Evolutionary conservation across 2,888 invertebrate genomes (phyloP).

Genomic region (Elaeidobius kamerunicus): DNA sequence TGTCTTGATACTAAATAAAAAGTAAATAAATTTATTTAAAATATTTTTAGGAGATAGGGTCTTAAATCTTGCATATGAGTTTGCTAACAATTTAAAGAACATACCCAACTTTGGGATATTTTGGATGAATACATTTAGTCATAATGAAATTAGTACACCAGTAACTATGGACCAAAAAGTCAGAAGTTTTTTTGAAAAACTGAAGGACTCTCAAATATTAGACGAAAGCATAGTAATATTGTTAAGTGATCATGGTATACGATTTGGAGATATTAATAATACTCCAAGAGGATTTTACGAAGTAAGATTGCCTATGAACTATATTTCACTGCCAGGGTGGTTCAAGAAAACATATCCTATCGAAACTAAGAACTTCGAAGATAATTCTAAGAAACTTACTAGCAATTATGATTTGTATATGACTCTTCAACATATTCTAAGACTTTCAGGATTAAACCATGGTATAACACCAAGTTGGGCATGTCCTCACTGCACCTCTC

Average conservation of each 20-base stretch:
- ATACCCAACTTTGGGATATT: constrained; percentile 72
- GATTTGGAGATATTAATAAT: constrained; percentile 62
- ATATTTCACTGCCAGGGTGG: constrained; percentile 63
- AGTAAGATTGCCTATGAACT: constrained; percentile 72
- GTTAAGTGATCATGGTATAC: constrained; percentile 77
- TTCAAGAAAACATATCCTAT: constrained; percentile 57
- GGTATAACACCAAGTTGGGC: constrained; percentile 48
- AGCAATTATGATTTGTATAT: constrained; percentile 77
- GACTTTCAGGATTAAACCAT: constrained; percentile 50
- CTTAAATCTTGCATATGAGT: constrained; percentile 66
- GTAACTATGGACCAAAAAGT: constrained; percentile 65
- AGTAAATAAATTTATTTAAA: neutral
- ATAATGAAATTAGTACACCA: constrained; percentile 65
- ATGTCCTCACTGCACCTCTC: constrained; percentile 65
- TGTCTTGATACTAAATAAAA: too few relatives aligned
- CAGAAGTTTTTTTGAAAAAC: constrained; percentile 57
- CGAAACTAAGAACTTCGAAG: constrained; percentile 55
- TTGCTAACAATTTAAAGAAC: constrained; percentile 59
- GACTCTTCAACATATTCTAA: constrained; percentile 65
- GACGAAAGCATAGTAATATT: constrained; percentile 69
- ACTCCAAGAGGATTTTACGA: constrained; percentile 74
- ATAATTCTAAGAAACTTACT: constrained; percentile 65
- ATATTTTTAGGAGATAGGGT: constrained; percentile 61
- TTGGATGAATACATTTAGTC: constrained; percentile 78
- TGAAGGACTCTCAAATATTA: constrained; percentile 58